Evolutionary conservation across 2,797 vertebrate species (phyloP).

Genomic region (Diplodus sargus): DNA sequence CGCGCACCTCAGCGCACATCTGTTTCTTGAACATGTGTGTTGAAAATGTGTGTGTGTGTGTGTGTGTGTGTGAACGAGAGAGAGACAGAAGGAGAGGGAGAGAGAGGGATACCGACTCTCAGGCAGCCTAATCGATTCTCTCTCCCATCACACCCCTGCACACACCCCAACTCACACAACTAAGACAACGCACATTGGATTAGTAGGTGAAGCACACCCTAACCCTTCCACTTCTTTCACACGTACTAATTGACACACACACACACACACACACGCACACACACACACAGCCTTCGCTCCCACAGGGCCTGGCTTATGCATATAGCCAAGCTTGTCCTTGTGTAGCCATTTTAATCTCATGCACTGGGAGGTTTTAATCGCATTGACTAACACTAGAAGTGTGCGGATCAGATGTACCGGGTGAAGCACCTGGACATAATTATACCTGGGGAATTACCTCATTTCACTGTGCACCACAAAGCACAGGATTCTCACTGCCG

Average conservation of each 20-base stretch:
- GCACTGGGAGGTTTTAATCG: slow-evolving; percentile 63
- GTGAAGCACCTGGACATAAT: slow-evolving; percentile 56
- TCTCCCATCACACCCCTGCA: slow-evolving; percentile 34
- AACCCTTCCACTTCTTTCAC: slow-evolving; percentile 46
- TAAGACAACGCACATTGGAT: slow-evolving; percentile 66
- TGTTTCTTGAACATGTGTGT: slow-evolving; percentile 1
- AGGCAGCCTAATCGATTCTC: slow-evolving; percentile 62
- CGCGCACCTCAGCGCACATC: background rate
- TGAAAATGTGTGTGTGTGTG: background rate
- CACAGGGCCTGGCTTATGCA: slow-evolving; percentile 33
- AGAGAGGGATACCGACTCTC: slow-evolving; percentile 36
- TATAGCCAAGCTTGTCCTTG: slow-evolving; percentile 42
- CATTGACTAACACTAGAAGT: slow-evolving; percentile 44
- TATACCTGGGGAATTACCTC: slow-evolving; percentile 52
- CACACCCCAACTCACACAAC: slow-evolving; percentile 57
- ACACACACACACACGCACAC: slow-evolving; percentile 11
- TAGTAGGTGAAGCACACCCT: slow-evolving; percentile 61
- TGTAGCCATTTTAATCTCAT: slow-evolving; percentile 63
- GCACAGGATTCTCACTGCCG: slow-evolving; percentile 18
- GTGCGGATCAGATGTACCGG: slow-evolving; percentile 46
- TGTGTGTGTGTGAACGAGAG: no score
- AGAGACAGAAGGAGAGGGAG: background rate
- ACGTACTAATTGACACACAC: slow-evolving; percentile 22
- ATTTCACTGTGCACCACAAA: slow-evolving; percentile 36
- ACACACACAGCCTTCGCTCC: slow-evolving; percentile 27